Conservation (phyloP, 2,888 invertebrate species). For the Thecophora atra region DNA sequence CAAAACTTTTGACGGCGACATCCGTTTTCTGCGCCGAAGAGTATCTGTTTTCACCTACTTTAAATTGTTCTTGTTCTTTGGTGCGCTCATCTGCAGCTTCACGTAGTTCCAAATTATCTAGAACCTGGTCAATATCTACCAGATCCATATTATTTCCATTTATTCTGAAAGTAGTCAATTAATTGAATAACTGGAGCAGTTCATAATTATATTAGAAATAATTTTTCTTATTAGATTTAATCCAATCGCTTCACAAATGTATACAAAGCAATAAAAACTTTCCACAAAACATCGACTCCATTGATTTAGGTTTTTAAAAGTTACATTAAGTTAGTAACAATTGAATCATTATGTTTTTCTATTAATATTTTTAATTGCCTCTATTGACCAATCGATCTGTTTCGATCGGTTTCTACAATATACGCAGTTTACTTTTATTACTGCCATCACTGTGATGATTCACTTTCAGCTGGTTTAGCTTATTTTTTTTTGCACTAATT, state of each 20-base stretch:
- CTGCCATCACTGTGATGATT: background rate
- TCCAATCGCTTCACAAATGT: too few species aligned
- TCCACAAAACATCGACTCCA: too few species aligned
- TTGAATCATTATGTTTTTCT: too few species aligned
- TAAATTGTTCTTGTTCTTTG: too few species aligned
- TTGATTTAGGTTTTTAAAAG: too few species aligned
- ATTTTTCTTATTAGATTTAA: too few species aligned
- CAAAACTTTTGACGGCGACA: constrained; percentile 18
- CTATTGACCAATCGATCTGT: too few species aligned
- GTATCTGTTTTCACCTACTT: constrained; percentile 27
- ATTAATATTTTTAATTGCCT: too few species aligned
- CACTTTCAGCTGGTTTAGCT: constrained; percentile 24
- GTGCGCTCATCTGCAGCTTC: constrained; percentile 67
- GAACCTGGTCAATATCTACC: constrained; percentile 83
- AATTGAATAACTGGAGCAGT: too few species aligned
- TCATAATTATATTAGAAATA: too few species aligned
- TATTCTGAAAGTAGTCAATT: constrained; percentile 18
- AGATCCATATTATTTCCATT: constrained; percentile 60
- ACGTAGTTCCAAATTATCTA: constrained; percentile 84
- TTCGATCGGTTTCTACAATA: background rate
- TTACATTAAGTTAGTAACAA: too few species aligned
- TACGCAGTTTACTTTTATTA: background rate
- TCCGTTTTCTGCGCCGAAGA: background rate
- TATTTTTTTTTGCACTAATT: constrained; percentile 31
- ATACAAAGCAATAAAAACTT: too few species aligned